These are phyloP conservation scores for Pithys albifrons DNA, from an alignment of 2,113 vertebrate species.

Conservation along the genomic window DNA sequence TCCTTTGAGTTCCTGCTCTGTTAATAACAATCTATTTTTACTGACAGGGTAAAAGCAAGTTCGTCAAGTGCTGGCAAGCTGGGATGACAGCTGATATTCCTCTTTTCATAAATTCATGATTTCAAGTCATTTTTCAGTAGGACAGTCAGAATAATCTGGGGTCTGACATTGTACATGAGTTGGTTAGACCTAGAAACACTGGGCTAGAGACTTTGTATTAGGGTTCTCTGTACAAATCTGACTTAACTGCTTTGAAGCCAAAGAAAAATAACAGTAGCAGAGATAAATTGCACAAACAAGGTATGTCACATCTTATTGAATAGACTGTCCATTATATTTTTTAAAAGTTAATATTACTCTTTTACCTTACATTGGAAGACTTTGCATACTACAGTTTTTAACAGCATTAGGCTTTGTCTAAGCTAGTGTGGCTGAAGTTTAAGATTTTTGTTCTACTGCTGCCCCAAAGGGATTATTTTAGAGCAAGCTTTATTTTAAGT, in stretches of 20 bases:
- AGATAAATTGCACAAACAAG: not conserved
- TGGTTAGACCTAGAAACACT: not conserved
- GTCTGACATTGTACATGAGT: not conserved
- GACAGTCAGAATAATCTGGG: not conserved
- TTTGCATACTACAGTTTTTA: not conserved
- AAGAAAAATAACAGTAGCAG: not conserved
- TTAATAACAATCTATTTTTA: conserved; percentile 31
- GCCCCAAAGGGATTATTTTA: not conserved
- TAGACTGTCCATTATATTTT: not conserved
- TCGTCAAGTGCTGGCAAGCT: not conserved
- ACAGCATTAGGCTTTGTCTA: not conserved
- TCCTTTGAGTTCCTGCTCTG: conserved; percentile 35
- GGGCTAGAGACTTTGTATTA: not conserved
- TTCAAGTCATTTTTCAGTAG: not conserved
- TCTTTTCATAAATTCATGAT: not conserved
- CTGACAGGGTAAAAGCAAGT: not conserved
- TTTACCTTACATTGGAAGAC: not conserved
- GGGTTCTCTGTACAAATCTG: not conserved
- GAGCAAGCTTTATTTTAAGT: not conserved
- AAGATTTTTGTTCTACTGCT: not conserved
- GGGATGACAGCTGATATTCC: conserved; percentile 20
- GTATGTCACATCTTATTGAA: not conserved
- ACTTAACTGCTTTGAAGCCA: not conserved
- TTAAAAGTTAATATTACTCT: not conserved
- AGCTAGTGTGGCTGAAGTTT: not conserved